These are phyloP conservation scores for Drosophila virilis DNA, from an alignment of 1,140 invertebrate species.

Conservation along the genomic window DNA sequence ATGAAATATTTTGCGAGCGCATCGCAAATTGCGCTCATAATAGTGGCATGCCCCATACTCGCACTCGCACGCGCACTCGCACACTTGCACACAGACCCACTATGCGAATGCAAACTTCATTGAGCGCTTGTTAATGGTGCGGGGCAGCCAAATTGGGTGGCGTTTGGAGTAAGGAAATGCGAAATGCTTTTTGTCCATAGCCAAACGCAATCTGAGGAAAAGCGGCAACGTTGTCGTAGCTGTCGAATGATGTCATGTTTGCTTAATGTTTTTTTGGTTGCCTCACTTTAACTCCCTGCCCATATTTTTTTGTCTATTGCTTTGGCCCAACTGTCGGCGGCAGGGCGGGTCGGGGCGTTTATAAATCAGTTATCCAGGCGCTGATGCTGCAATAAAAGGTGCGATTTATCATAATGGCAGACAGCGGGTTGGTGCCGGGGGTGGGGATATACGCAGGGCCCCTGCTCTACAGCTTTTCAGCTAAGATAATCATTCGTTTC, in stretches of 20 bases:
- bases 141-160: conserved; percentile 13
- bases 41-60: conserved; percentile 40
- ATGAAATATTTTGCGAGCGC: conserved; percentile 49
- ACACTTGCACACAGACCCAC: conserved; percentile 15
- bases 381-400: conserved; percentile 82
- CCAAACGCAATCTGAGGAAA: conserved; percentile 58
- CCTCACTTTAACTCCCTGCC: conserved; percentile 2
- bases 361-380: conserved; percentile 79
- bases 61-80: conserved; percentile 22
- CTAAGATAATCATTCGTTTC: conserved; percentile 21
- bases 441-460: background rate
- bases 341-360: conserved; percentile 39
- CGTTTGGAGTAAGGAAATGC: background rate
- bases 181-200: conserved; percentile 20
- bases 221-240: conserved; percentile 56
- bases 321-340: conserved; percentile 33
- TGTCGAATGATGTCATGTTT: conserved; percentile 75
- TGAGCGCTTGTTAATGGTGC: conserved; percentile 35
- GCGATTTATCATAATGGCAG: conserved; percentile 78
- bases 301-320: conserved; percentile 42
- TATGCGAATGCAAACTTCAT: conserved; percentile 36
- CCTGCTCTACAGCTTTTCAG: background rate
- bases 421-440: background rate
- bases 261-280: conserved; percentile 30
- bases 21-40: conserved; percentile 65